Evolutionary conservation across 2,888 invertebrate genomes (phyloP).

Genomic region (Drosophila suboccidentalis): DNA sequence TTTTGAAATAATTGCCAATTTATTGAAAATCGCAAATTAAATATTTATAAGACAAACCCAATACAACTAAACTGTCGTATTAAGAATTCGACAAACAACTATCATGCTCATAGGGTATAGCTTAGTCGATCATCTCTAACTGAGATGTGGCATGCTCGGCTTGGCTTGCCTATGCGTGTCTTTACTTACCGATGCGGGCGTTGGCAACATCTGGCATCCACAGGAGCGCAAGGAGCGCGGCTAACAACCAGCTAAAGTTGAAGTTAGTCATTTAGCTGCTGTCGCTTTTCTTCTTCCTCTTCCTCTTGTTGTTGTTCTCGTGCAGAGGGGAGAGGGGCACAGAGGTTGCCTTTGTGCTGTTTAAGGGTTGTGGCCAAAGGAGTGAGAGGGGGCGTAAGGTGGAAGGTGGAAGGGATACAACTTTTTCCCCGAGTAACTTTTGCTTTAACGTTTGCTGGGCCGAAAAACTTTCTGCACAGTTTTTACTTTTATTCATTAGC

Average conservation of each 20-base stretch:
- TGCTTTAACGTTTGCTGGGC: conserved; percentile 60
- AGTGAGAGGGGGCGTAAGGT: not conserved
- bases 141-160: not conserved
- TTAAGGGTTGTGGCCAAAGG: not conserved
- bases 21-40: too few relatives aligned
- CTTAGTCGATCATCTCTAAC: conserved; percentile 3
- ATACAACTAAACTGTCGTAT: too few relatives aligned
- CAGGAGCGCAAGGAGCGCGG: conserved; percentile 65
- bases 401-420: conserved; percentile 1
- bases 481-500: conserved; percentile 79
- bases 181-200: conserved; percentile 84
- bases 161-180: not conserved
- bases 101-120: conserved; percentile 27
- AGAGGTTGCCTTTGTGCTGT: conserved; percentile 2
- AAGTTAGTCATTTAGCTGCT: conserved; percentile 66
- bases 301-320: not conserved
- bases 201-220: conserved; percentile 79
- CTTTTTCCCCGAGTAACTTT: conserved; percentile 32
- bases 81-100: too few relatives aligned
- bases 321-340: not conserved
- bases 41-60: too few relatives aligned
- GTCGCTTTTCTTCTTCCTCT: conserved; percentile 7
- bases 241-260: conserved; percentile 60
- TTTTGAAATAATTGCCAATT: too few relatives aligned
- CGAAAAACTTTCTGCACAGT: conserved; percentile 69